These are phyloP conservation scores for Fabriciana adippe DNA, from an alignment of 2,888 invertebrate species.

Conservation along the genomic window DNA sequence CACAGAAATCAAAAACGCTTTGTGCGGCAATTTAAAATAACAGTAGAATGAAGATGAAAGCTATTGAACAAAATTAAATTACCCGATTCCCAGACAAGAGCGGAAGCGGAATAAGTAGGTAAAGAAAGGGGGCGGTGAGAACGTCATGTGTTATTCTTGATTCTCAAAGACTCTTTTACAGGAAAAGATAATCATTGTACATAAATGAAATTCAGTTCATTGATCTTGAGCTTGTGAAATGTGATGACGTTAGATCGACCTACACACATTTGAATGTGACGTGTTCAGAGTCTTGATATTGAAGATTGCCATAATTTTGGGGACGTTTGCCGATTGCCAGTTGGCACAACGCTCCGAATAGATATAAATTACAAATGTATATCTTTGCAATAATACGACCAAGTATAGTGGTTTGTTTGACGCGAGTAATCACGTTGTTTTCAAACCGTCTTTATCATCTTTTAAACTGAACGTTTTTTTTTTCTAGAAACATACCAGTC, in stretches of 20 bases:
- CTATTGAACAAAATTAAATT: slow-evolving; percentile 36
- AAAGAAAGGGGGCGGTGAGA: slow-evolving; percentile 30
- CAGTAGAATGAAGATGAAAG: slow-evolving; percentile 32
- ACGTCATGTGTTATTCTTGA: slow-evolving; percentile 29
- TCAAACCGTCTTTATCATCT: slow-evolving; percentile 10
- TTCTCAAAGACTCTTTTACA: slow-evolving; percentile 20
- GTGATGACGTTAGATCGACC: slow-evolving; percentile 37
- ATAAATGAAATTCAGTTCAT: slow-evolving; percentile 35
- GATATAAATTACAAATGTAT: slow-evolving; percentile 9
- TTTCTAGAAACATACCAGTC: slow-evolving; percentile 14
- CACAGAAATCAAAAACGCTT: slow-evolving; percentile 13
- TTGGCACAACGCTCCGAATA: slow-evolving; percentile 41
- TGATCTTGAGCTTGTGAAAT: slow-evolving; percentile 36
- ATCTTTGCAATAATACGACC: slow-evolving; percentile 9
- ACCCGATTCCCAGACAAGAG: slow-evolving; percentile 29
- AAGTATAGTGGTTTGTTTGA: slow-evolving; percentile 17
- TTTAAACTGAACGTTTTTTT: slow-evolving; percentile 4
- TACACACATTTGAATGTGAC: slow-evolving; percentile 39
- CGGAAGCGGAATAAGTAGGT: slow-evolving; percentile 35
- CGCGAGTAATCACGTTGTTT: slow-evolving; percentile 8
- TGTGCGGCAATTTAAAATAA: slow-evolving; percentile 28
- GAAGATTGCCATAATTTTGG: slow-evolving; percentile 35
- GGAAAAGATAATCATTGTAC: slow-evolving; percentile 10
- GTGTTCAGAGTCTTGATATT: slow-evolving; percentile 36
- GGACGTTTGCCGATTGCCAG: slow-evolving; percentile 42